Percentiles rank a stretch among this genome's conserved stretches.
Evolutionary conservation across 2,797 vertebrate genomes (phyloP).

Genomic region (Pseudochromis fuscus): DNA sequence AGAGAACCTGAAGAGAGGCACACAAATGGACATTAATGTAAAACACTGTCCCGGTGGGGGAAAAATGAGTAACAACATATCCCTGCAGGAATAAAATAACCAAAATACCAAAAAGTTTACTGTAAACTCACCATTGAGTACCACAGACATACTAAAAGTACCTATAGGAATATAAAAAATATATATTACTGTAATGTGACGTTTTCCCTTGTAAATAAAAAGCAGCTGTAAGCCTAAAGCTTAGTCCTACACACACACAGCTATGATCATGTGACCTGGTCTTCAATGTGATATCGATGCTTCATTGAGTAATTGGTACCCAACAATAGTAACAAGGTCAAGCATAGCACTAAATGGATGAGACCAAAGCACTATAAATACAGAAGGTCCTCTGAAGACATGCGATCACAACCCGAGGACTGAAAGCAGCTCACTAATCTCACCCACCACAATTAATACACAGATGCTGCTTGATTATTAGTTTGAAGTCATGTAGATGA

Average conservation of each 20-base stretch:
- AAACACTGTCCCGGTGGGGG: background rate
- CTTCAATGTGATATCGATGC: slow-evolving; percentile 49
- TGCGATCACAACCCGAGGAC: slow-evolving; percentile 24
- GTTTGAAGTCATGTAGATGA: too few species aligned
- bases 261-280: slow-evolving; percentile 35
- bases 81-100: slow-evolving; percentile 19
- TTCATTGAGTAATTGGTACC: slow-evolving; percentile 55
- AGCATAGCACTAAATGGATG: slow-evolving; percentile 73
- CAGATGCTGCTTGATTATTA: too few species aligned
- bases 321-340: slow-evolving; percentile 70
- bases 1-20: slow-evolving; percentile 74
- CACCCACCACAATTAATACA: too few species aligned
- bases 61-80: slow-evolving; percentile 26
- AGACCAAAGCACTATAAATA: slow-evolving; percentile 69
- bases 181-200: slow-evolving; percentile 39
- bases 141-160: slow-evolving; percentile 60
- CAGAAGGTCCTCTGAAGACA: slow-evolving; percentile 34
- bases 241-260: slow-evolving; percentile 1
- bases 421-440: background rate
- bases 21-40: slow-evolving; percentile 5
- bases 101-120: slow-evolving; percentile 13
- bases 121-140: slow-evolving; percentile 50
- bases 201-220: background rate
- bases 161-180: slow-evolving; percentile 44
- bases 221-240: slow-evolving; percentile 41